Base-by-base conservation (phyloP, 2,888 invertebrate genomes). In the Eupithecia exiguata region DNA sequence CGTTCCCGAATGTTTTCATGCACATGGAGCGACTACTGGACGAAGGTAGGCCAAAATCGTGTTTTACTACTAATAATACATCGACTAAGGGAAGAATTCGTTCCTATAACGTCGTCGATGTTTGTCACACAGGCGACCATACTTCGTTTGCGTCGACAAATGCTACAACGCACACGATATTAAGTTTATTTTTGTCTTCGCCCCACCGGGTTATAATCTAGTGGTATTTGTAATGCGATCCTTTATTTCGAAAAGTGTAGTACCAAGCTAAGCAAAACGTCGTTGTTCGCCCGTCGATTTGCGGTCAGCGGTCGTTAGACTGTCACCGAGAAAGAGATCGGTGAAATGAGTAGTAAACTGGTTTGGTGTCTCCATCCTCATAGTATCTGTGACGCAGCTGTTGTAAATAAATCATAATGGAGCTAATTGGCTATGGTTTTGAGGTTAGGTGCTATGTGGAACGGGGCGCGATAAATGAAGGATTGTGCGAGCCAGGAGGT, bases 1-100 rank as follows among this genome's bases (percentile, higher is more conserved):
- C 99, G 92, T 99, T 99, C 96, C 99, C 99, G 86, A 99, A 99
- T 96, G 98, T 99, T 94, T 99, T 99, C 96, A 97, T 98, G 95
- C 99, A 99, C 96, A 97, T 99, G 94, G 99, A 99, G 95, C 97
- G 99, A 94, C 97, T 99, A 89, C 96, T 99, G 92, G 99, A 99
- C 94, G 99, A 99, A 97, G 99, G 99, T 99, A 96, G 88, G 94
- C 90, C 84, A 86, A 86, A 88, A 88, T 88, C 79, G 77, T 83
- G 83, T 85, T 74, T 68, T 81, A 83, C 87, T 89, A 87, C 87
- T 86, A 82, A 84, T 87, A 91, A 90, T 84, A 86, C 85, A 82
- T 83, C 80, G 78, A 80, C 77, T 82, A 76, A 77, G 78, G 81
- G 83, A 79, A 86, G 80, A 84, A 83, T 80, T 79, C 82, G 86